Conservation (phyloP, 2,113 vertebrate species). For the Tragelaphus strepsiceros region DNA sequence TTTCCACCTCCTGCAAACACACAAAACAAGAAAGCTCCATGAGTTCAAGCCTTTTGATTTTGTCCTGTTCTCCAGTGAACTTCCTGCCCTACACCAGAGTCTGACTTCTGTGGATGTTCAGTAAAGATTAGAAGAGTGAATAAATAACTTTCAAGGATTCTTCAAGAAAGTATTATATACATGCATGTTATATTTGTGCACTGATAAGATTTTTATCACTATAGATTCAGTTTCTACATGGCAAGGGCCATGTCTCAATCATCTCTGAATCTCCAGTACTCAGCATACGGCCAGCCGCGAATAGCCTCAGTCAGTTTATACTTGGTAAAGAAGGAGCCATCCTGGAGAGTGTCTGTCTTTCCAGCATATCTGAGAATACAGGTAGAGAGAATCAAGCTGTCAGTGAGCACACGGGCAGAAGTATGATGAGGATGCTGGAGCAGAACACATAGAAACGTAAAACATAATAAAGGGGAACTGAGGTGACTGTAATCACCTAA, state of each 20-base stretch:
- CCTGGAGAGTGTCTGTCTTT: not conserved
- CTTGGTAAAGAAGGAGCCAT: not conserved
- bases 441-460: not conserved
- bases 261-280: not conserved
- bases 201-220: not conserved
- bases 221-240: not conserved
- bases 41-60: not conserved
- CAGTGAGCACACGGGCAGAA: not conserved
- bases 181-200: not conserved
- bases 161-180: not conserved
- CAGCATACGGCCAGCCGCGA: not conserved
- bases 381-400: not conserved
- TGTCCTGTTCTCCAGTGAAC: not conserved
- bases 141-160: not conserved
- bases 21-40: not conserved
- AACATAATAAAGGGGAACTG: not conserved
- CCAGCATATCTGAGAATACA: not conserved
- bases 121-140: not conserved
- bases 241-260: not conserved
- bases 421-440: not conserved
- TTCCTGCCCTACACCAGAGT: not conserved
- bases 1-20: not conserved
- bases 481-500: not conserved
- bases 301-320: not conserved
- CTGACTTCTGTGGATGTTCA: not conserved